Evolutionary conservation across 2,113 vertebrate species (phyloP).

Genomic region (Pyrgilauda ruficollis): DNA sequence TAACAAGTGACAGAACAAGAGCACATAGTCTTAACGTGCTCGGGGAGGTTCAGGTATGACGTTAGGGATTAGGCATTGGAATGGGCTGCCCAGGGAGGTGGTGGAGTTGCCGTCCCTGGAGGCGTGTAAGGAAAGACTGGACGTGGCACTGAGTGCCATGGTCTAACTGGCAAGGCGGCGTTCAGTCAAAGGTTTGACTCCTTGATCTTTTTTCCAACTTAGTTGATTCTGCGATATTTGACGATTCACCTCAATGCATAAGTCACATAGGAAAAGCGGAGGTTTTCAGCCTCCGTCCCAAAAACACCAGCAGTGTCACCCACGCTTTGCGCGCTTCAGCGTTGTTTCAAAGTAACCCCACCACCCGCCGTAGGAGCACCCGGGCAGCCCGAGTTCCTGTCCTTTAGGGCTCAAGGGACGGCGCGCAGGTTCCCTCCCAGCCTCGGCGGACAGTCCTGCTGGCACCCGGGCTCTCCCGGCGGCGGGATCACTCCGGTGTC

Average conservation of each 20-base stretch:
- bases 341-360: neutral
- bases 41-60: neutral
- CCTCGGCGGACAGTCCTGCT: fast-evolving
- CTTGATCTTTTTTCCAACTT: neutral
- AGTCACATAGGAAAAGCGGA: fast-evolving
- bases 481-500: fast-evolving
- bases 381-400: fast-evolving
- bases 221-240: too few relatives aligned
- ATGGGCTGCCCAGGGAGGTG: neutral
- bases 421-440: fast-evolving
- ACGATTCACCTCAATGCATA: too few relatives aligned
- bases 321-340: fast-evolving
- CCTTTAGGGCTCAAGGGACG: fast-evolving
- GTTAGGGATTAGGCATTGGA: neutral
- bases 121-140: neutral
- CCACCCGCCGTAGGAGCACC: fast-evolving
- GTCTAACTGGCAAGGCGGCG: too few relatives aligned
- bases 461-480: neutral
- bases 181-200: too few relatives aligned
- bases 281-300: neutral
- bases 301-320: fast-evolving
- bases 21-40: neutral
- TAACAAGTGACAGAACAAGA: neutral
- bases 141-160: neutral
- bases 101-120: neutral